Percentiles rank a stretch among this genome's conserved stretches.
phyloP scores from a whole-genome alignment of 2,797 vertebrate genomes.

The Varecia variegata region DNA sequence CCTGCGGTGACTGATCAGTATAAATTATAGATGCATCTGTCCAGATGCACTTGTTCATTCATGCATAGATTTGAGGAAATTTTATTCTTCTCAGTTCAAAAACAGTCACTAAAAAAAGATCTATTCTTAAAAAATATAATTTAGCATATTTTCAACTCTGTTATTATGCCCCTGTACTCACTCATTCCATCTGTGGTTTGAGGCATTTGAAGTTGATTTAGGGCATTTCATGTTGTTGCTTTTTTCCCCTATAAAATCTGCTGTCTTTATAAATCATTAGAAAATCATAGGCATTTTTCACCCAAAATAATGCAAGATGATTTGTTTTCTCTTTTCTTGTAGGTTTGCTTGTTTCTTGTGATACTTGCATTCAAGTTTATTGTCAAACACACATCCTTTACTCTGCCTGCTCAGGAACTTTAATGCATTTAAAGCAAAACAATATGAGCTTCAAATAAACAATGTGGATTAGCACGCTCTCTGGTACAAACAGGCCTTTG shows the following conservation, averaged over 20 bases:
- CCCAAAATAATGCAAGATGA: background rate
- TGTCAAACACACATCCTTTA: conserved; percentile 4
- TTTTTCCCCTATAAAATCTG: background rate
- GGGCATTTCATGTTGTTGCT: background rate
- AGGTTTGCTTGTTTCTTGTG: background rate
- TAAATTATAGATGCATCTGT: conserved; percentile 96
- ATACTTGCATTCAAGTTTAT: background rate
- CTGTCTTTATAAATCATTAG: conserved; percentile 7
- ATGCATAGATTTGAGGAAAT: conserved; percentile 90
- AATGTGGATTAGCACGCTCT: background rate
- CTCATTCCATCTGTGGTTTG: background rate
- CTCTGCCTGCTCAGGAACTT: background rate
- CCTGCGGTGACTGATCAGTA: conserved; percentile 90
- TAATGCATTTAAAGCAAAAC: background rate
- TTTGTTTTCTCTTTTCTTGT: background rate
- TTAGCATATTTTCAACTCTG: conserved; percentile 58
- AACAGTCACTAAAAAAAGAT: conserved; percentile 66
- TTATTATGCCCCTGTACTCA: background rate
- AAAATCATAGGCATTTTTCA: background rate
- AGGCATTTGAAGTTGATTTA: background rate
- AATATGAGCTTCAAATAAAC: conserved; percentile 31
- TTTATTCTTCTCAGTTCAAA: conserved; percentile 80
- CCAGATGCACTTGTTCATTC: conserved; percentile 95
- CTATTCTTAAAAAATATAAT: conserved; percentile 63
- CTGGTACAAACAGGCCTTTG: background rate